Conservation (phyloP, 2,888 invertebrate genomes). For the Trachelus tabidus region DNA sequence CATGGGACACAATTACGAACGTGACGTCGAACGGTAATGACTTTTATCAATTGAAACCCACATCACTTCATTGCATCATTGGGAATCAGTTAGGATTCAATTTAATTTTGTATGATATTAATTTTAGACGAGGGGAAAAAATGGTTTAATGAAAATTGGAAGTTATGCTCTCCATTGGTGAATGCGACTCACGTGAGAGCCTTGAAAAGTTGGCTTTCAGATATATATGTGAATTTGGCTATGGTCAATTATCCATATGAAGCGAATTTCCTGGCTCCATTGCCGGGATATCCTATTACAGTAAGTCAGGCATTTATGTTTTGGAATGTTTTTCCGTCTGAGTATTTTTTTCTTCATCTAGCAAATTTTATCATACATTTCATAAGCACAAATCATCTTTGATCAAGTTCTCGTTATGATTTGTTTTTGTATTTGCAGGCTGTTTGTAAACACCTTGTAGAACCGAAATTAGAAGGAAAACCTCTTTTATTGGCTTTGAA, state of each 20-base stretch:
- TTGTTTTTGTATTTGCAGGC: constrained; percentile 60
- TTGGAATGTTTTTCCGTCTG: background rate
- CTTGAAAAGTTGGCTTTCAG: constrained; percentile 78
- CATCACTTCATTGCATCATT: background rate
- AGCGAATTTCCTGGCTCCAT: constrained; percentile 81
- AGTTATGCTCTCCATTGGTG: constrained; percentile 79
- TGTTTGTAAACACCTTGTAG: constrained; percentile 67
- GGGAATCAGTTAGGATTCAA: constrained; percentile 3
- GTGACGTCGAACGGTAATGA: constrained; percentile 69
- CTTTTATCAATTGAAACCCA: background rate
- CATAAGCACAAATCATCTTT: background rate
- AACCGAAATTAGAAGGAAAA: constrained; percentile 42
- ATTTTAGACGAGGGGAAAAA: constrained; percentile 74
- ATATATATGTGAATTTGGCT: constrained; percentile 83
- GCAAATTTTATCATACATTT: background rate
- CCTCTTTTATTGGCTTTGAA: constrained; percentile 69
- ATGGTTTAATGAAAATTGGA: constrained; percentile 79
- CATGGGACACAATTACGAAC: constrained; percentile 79
- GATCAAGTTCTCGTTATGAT: background rate
- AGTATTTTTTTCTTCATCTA: background rate
- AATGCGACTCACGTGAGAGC: constrained; percentile 68
- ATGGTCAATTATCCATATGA: constrained; percentile 97
- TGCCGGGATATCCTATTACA: constrained; percentile 88
- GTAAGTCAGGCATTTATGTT: constrained; percentile 51
- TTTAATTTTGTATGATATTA: background rate